These are phyloP conservation scores for Aphidius ervi DNA, from an alignment of 1,140 invertebrate species.

Conservation along the genomic window DNA sequence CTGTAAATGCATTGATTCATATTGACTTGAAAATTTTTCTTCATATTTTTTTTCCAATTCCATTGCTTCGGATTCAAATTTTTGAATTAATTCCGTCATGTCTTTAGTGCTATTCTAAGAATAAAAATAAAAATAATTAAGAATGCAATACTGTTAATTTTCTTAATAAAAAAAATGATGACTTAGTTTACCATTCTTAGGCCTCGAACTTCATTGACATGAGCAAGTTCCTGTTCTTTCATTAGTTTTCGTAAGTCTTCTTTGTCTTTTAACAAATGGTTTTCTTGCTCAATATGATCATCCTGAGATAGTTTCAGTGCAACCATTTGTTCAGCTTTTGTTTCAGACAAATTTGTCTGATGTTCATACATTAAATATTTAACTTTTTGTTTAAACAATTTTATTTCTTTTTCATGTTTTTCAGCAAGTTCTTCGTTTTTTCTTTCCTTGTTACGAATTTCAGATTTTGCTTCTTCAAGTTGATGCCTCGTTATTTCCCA, in stretches of 20 bases:
- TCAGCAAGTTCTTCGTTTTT: slow-evolving; percentile 84
- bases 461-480: slow-evolving; percentile 73
- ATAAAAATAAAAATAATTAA: slow-evolving; percentile 14
- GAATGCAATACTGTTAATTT: not conserved
- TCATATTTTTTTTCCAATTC: slow-evolving; percentile 81
- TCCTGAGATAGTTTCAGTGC: slow-evolving; percentile 71
- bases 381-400: slow-evolving; percentile 87
- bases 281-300: slow-evolving; percentile 69
- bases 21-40: slow-evolving; percentile 68
- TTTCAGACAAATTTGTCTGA: slow-evolving; percentile 74
- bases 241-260: slow-evolving; percentile 67
- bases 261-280: slow-evolving; percentile 75
- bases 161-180: not conserved
- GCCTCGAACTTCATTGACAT: slow-evolving; percentile 63
- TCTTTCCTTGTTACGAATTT: slow-evolving; percentile 68
- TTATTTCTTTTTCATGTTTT: slow-evolving; percentile 80
- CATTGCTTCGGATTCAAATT: slow-evolving; percentile 70
- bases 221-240: slow-evolving; percentile 66
- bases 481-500: slow-evolving; percentile 89
- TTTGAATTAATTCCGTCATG: slow-evolving; percentile 62
- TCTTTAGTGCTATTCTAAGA: slow-evolving; percentile 51
- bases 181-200: slow-evolving; percentile 57
- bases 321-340: slow-evolving; percentile 73
- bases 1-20: slow-evolving; percentile 70
- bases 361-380: slow-evolving; percentile 91